Evolutionary conservation across 2,113 vertebrate genomes (phyloP).

Genomic region (Aspiorhynchus laticeps): DNA sequence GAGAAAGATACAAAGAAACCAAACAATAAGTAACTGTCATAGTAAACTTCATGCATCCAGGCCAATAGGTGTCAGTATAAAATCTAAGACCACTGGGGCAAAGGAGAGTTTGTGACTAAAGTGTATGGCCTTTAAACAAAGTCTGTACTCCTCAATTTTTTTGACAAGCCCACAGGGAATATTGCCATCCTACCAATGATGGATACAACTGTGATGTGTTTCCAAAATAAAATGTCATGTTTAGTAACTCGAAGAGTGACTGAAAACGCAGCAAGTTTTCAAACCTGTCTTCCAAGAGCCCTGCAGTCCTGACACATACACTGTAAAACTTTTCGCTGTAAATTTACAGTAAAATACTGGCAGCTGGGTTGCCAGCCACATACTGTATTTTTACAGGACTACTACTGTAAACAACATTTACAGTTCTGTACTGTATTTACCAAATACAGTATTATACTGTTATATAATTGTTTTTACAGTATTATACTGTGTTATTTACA

Average conservation of each 20-base stretch:
- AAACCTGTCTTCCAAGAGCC: background rate
- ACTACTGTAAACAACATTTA: too few relatives aligned
- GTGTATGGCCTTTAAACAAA: background rate
- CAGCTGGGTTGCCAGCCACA: too few relatives aligned
- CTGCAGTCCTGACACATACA: too few relatives aligned
- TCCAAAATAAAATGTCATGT: constrained; percentile 15
- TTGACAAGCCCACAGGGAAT: background rate
- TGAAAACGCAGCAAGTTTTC: constrained; percentile 4
- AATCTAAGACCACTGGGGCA: background rate
- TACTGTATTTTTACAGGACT: too few relatives aligned
- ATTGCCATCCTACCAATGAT: background rate
- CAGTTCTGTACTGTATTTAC: too few relatives aligned
- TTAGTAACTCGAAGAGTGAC: background rate
- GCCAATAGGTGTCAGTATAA: background rate
- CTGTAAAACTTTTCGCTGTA: too few relatives aligned
- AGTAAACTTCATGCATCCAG: background rate
- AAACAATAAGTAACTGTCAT: too few relatives aligned
- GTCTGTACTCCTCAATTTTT: background rate
- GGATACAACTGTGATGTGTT: background rate
- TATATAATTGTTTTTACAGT: too few relatives aligned
- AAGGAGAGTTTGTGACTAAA: background rate
- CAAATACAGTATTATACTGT: too few relatives aligned
- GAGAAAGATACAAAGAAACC: too few relatives aligned
- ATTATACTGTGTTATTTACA: too few relatives aligned
- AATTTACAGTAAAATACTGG: too few relatives aligned